Percentiles rank a stretch among this genome's conserved stretches.
Evolutionary conservation across 2,888 invertebrate species (phyloP).

Genomic region (Octodonta nipae): DNA sequence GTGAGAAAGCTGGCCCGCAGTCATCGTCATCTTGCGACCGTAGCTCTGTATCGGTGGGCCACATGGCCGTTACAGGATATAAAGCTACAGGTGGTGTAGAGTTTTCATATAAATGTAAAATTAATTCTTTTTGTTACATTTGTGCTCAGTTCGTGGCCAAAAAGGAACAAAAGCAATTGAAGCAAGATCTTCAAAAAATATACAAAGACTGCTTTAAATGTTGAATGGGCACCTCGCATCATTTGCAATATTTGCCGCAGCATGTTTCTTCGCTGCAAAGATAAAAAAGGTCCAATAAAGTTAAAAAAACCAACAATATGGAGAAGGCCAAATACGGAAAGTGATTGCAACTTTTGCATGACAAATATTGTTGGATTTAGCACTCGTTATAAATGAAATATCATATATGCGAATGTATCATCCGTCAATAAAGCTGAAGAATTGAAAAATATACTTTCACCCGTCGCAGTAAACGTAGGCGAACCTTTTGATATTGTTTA

Average conservation of each 20-base stretch:
- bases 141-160: not conserved
- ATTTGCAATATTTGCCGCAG: not conserved
- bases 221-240: conserved; percentile 1
- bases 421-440: conserved; percentile 1
- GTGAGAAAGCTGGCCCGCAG: too few relatives aligned
- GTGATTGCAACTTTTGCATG: conserved; percentile 1
- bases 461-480: too few relatives aligned
- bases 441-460: not conserved
- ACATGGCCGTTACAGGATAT: too few relatives aligned
- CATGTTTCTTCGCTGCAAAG: conserved; percentile 1
- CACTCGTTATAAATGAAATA: not conserved
- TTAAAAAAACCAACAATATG: conserved; percentile 1
- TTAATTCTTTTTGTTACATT: conserved; percentile 1
- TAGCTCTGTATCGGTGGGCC: too few relatives aligned
- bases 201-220: conserved; percentile 1
- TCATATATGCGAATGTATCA: conserved; percentile 1
- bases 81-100: not conserved
- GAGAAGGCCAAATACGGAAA: conserved; percentile 1
- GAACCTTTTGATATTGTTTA: too few relatives aligned
- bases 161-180: conserved; percentile 1
- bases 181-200: not conserved
- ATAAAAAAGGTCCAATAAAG: not conserved
- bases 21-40: too few relatives aligned
- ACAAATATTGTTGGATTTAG: not conserved
- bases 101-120: conserved; percentile 1